Evolutionary conservation across 2,113 vertebrate genomes (phyloP), one percentile per base, ranked within the genome.

Genomic region (Telmatochromis sp.): DNA sequence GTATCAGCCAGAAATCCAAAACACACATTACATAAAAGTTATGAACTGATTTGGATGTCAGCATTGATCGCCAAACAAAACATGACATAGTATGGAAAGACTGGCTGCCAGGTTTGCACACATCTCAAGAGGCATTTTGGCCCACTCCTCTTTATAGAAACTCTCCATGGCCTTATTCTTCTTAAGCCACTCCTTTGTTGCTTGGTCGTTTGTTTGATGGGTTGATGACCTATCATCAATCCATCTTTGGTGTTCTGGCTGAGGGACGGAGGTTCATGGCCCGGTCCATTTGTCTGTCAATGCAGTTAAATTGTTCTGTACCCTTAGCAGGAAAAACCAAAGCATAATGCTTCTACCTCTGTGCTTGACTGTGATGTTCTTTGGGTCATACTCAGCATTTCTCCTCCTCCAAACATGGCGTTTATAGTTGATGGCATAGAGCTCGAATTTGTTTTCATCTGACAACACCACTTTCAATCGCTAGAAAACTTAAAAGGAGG

Each of bases 51-150:
- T 37, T 68, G 33, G 17, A 65, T 21, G 33, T 65, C 33, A n/a
- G 60, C 0, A 35, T 63, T 63, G 31, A 35, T 5, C 4, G 0
- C 31, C 31, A 35, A 65, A 35, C 17, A 35, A 65, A 35, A 35
- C 60, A 65, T 35, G 58, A 63, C 58, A 35, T 63, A 35, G 58
- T 63, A n/a, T 63, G 58, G 58, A 35, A 63, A 63, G 60, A 65
- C 6, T 65, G 31, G 31, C 31, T 35, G 31, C 60, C 60, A 65
- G 60, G 17, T 65, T 65, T 65, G 31, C 17, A 65, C 17, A 35
- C 31, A 65, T 5, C 31, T 65, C 10, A 35, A 6, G 31, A 35
- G 60, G 60, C 17, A 35, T 35, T 35, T 65, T n/a, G 60, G 31
- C 31, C 6, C 31, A 35, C 31, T 65, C 57, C 5, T 60, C 60